Evolutionary conservation across 2,797 vertebrate genomes (phyloP).

Genomic region (Tangara arthus): DNA sequence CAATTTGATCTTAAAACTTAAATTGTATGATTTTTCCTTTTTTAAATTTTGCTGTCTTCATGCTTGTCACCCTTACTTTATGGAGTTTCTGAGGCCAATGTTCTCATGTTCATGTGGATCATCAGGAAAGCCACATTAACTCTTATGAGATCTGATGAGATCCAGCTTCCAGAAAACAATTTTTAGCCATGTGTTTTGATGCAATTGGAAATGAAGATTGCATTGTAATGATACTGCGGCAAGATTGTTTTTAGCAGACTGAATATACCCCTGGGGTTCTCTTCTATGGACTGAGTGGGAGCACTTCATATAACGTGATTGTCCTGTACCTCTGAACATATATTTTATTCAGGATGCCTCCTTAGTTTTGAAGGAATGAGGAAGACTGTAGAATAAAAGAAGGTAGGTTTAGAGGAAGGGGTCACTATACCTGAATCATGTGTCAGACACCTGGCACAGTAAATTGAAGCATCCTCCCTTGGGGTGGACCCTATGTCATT

Average conservation of each 20-base stretch:
- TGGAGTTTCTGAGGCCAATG: background rate
- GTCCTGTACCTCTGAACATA: background rate
- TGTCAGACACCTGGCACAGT: background rate
- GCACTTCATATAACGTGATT: background rate
- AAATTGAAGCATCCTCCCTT: background rate
- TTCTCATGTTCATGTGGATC: background rate
- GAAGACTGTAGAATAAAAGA: background rate
- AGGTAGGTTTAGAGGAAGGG: background rate
- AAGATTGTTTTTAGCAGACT: background rate
- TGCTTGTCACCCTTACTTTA: background rate
- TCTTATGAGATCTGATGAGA: background rate
- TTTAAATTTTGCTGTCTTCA: background rate
- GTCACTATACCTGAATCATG: background rate
- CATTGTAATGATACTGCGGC: background rate
- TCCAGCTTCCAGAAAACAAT: background rate
- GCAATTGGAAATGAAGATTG: background rate
- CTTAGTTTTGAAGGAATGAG: background rate
- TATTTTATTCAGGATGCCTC: background rate
- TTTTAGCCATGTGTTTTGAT: background rate
- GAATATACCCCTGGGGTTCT: background rate
- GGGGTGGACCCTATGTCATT: background rate
- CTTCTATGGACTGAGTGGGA: background rate
- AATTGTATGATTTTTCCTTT: background rate
- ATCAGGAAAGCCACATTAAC: background rate
- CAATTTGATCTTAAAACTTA: background rate